Evolutionary conservation across 2,113 vertebrate genomes (phyloP), one percentile per base, ranked within the genome.

Genomic region (Hyperoodon ampullatus): DNA sequence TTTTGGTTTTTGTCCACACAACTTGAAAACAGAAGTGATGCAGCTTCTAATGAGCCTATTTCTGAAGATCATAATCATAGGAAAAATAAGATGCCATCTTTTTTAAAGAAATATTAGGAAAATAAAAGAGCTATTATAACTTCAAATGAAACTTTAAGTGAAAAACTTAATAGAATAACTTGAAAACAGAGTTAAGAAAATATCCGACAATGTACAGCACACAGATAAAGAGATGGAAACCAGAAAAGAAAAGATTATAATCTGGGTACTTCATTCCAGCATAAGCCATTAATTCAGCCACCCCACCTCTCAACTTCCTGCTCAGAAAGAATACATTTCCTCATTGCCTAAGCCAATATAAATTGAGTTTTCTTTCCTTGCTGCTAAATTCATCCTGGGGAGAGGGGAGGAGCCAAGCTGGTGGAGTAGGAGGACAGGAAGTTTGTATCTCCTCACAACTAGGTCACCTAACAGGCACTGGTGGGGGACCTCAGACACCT

Each of bases 111-210:
- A 80, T 55, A 81, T 78, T 82, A 44, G 82, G 30, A 88, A 94
- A 78, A 85, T 42, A 84, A 93, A 96, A 78, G 14, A 77, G 7
- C 6, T 78, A 71, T 71, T 88, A 90, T 90, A 60, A 88, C 6
- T 83, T 90, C 12, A 91, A 74, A 70, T 70, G 42, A 95, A 92
- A 80, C 9, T 72, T 87, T 50, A 92, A 95, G n/a, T 78, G 21
- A 81, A 88, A 93, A 93, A 19, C 19, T 66, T 80, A 68, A 94
- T 23, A 61, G 23, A 82, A 68, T 8, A 53, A 18, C 55, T 90
- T 82, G 11, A 78, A 94, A 95, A 88, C 35, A 53, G 94, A 97
- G 24, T 77, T 12, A 95, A 89, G 39, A 50, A 50, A 50, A 50
- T 50, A 50, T 50, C 47, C 72, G 93, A 47, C 16, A 80, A 92